phyloP scores from a whole-genome alignment of 2,797 vertebrate genomes.

The Chaetophractus vellerosus region DNA sequence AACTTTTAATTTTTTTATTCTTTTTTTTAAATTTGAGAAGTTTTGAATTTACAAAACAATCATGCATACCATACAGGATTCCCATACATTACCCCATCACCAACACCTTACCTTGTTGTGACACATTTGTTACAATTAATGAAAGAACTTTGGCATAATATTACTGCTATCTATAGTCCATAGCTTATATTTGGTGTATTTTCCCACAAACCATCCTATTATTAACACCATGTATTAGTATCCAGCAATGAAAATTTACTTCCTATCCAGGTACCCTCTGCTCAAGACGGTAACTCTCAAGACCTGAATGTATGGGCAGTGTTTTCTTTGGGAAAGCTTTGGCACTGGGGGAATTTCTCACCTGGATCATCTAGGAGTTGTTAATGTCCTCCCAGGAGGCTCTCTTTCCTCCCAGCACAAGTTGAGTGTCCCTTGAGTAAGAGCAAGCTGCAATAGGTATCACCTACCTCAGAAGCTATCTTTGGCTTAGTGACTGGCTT shows the following conservation, averaged over 20 bases:
- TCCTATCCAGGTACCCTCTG: conserved; percentile 37
- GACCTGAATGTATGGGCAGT: background rate
- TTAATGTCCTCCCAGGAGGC: conserved; percentile 10
- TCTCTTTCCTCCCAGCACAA: conserved; percentile 40
- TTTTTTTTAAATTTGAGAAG: no score
- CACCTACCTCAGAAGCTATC: conserved; percentile 28
- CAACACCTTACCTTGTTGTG: no score
- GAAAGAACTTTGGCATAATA: no score
- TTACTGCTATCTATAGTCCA: no score
- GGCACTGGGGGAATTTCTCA: conserved; percentile 41
- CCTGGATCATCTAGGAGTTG: conserved; percentile 23
- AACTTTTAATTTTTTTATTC: no score
- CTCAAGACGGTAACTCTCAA: conserved; percentile 50
- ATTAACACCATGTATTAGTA: no score
- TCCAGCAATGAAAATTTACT: background rate
- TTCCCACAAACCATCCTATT: no score
- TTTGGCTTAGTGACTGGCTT: conserved; percentile 60
- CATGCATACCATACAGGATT: no score
- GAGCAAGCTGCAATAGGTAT: background rate
- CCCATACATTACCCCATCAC: no score
- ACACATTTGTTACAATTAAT: no score
- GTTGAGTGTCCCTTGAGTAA: conserved; percentile 32
- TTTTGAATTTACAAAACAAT: no score
- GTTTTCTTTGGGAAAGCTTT: conserved; percentile 58
- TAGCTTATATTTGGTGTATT: no score